Evolutionary conservation across 2,797 vertebrate genomes (phyloP), one percentile per base, ranked within the genome.

Genomic region (Myoxocephalus aenaeus): DNA sequence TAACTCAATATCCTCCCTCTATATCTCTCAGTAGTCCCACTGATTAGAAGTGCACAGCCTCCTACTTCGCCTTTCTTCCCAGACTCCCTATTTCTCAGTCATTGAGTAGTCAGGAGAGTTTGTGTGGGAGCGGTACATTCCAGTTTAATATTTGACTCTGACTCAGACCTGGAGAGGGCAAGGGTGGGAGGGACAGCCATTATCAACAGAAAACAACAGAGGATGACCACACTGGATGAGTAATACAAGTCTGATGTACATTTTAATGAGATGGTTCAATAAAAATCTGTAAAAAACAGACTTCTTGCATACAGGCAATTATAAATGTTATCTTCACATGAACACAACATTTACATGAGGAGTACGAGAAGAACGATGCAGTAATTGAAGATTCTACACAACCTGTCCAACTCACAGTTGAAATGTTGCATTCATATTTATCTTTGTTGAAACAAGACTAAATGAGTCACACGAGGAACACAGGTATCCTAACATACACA

Each of bases 81-180:
- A 93, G 70, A 89, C 91, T 92, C 92, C 92, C 91, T 86, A 73
- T 88, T 89, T 89, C 77, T 82, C 72, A 89, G 88, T 91, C 84
- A 86, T 62, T 90, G 86, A 88, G 83, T 86, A 83, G 81, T 79
- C 79, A 77, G 85, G 62, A 84, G 80, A 68, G 79, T 77, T 83
- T 93, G 87, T 80, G 93, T 92, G 93, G 94, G 94, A 93, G 94
- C 29, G 81, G 90, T 73, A 83, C 92, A 91, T 92, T 94, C 92
- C 90, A 87, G 93, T 90, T 95, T 94, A 94, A 95, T 94, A 93
- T 94, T 93, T 94, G 84, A 95, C 91, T 80, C 73, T 86, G 87
- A 93, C 73, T 91, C 87, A 89, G 79, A 79, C 75, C 65, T 70
- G 67, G 56, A 82, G 71, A 88, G 65, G 44, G 69, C 27, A 57